Evolutionary conservation across 2,888 invertebrate species (phyloP), one percentile per base, ranked within the genome.

Genomic region (Dasypolia templi): DNA sequence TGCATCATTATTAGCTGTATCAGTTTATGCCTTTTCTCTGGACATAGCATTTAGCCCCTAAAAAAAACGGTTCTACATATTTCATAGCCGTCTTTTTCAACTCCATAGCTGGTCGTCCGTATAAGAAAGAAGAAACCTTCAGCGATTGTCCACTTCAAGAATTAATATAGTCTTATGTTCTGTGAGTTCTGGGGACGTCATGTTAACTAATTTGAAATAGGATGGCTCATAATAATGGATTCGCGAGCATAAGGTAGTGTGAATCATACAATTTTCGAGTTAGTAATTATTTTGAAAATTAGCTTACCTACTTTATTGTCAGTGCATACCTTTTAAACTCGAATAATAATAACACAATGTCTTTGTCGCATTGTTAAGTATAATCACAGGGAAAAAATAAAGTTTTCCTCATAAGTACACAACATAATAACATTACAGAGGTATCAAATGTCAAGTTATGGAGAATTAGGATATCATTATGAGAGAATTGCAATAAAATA

Each of bases 351-450:
- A 78, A 35, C 2, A 64, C n/a, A 32, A n/a, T 59, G 56, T 66
- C 67, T 63, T 32, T 77, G 71, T 71, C 42, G 53, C 46, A 71
- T 55, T 70, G 62, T 63, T 53, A 58, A 44, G 39, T 61, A 26
- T 65, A 22, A 65, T 64, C 58, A 82, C 35, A 55, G 67, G 79
- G 79, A 77, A 77, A 56, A 77, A 67, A 72, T 6, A 0, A 22
- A 0, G 17, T 82, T 80, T 80, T 80, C 82, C 82, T 80, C 0
- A 22, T 77, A 35, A n/a, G n/a, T n/a, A n/a, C 56, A 71, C 58
- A 77, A 77, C 58, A 63, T 39, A 39, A 39, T 39, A 39, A 39
- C 7, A 1, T 39, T 9, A 39, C 39, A 9, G 9, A 39, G 53
- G 32, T 64, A 63, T 51, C 26, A 4, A 42, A n/a, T 56, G 58